Conservation (phyloP, 2,797 vertebrate genomes). For the Selene dorsalis region DNA sequence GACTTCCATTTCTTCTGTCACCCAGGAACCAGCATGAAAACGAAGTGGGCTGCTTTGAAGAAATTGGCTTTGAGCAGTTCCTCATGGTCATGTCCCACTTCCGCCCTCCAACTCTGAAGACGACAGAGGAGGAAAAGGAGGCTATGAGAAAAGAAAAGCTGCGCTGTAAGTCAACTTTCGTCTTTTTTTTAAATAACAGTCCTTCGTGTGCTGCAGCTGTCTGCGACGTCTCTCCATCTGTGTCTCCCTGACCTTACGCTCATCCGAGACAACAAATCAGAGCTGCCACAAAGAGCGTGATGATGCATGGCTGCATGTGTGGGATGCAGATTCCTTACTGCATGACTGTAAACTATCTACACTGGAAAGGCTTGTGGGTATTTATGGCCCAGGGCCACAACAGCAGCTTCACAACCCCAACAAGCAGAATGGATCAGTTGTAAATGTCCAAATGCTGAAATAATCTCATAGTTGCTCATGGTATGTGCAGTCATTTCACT, state of each 20-base stretch:
- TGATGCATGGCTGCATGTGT: neutral
- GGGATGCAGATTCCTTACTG: conserved; percentile 12
- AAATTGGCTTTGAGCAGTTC: conserved; percentile 94
- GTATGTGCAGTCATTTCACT: too few relatives aligned
- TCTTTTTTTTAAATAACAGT: neutral
- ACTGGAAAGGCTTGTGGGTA: neutral
- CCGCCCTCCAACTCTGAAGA: conserved; percentile 85
- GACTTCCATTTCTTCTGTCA: neutral
- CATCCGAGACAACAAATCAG: neutral
- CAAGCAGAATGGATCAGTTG: neutral
- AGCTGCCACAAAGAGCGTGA: neutral
- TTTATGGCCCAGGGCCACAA: neutral
- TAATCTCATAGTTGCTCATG: neutral
- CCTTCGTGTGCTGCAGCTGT: neutral
- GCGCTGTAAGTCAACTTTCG: conserved; percentile 86
- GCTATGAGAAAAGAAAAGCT: conserved; percentile 88
- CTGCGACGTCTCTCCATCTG: neutral
- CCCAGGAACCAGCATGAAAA: conserved; percentile 88
- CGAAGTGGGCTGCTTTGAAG: conserved; percentile 71
- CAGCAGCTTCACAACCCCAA: neutral
- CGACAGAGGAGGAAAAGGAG: conserved; percentile 85
- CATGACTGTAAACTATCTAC: neutral
- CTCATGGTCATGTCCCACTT: conserved; percentile 96
- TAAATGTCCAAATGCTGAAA: neutral
- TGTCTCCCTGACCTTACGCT: neutral